Evolutionary conservation across 2,797 vertebrate genomes (phyloP).

Genomic region (Anguilla anguilla): DNA sequence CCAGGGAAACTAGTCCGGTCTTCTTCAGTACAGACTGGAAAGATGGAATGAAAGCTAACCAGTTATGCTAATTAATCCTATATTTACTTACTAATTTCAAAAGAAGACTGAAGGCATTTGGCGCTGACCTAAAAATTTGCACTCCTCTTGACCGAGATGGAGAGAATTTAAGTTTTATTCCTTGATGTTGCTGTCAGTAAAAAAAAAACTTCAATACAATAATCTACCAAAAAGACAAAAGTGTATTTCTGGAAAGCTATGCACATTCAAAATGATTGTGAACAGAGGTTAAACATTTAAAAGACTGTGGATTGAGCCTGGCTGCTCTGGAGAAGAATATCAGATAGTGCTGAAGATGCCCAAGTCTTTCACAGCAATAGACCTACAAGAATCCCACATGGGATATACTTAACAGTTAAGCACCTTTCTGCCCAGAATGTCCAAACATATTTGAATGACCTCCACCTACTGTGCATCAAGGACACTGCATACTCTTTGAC

Average conservation of each 20-base stretch:
- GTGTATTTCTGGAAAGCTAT: conserved; percentile 9
- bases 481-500: background rate
- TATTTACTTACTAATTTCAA: background rate
- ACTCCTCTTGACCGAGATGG: background rate
- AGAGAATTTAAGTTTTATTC: background rate
- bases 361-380: background rate
- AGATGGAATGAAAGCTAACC: conserved; percentile 22
- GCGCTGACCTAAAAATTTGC: background rate
- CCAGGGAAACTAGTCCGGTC: background rate
- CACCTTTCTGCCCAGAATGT: background rate
- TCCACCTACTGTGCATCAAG: background rate
- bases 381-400: background rate
- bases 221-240: background rate
- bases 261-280: background rate
- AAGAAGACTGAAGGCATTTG: background rate
- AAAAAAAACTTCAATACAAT: background rate
- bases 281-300: background rate
- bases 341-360: background rate
- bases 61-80: background rate
- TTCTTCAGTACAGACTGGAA: background rate
- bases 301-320: background rate
- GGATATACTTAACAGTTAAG: background rate
- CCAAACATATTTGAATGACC: background rate
- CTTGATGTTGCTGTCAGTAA: background rate
- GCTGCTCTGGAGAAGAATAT: background rate